Evolutionary conservation across 2,888 invertebrate genomes (phyloP).

Genomic region (Parapristionchus giblindavisi): DNA sequence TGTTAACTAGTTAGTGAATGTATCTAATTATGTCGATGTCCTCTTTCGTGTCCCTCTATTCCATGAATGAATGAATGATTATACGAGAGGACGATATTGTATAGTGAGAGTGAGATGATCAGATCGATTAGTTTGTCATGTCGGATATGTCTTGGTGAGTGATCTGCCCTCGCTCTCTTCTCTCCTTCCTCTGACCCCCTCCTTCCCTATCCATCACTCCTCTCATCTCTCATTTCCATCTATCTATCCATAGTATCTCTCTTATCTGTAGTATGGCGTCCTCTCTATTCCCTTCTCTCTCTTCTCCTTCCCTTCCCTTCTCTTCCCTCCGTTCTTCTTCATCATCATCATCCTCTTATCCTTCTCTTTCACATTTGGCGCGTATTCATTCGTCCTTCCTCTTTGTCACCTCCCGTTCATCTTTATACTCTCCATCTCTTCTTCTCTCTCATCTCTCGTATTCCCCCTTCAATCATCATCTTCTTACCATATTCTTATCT

Average conservation of each 20-base stretch:
- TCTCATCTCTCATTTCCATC: background rate
- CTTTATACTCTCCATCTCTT: background rate
- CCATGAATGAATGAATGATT: no score
- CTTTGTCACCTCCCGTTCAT: background rate
- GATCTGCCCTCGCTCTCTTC: background rate
- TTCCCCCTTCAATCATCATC: background rate
- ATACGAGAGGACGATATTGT: background rate
- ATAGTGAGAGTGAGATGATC: background rate
- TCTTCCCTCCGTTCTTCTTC: background rate
- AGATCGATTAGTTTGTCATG: background rate
- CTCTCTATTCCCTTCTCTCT: background rate
- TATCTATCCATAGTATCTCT: background rate
- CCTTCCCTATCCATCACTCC: background rate
- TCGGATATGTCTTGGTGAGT: background rate
- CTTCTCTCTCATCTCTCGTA: background rate
- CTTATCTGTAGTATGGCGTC: background rate
- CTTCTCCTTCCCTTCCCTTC: background rate
- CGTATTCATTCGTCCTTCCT: background rate
- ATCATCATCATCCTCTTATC: background rate
- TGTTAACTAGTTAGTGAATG: no score
- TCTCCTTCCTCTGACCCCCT: background rate
- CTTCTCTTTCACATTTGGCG: background rate
- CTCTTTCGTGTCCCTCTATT: no score
- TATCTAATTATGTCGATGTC: no score
- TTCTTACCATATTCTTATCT: background rate